Evolutionary conservation across 2,797 vertebrate species (phyloP).

Genomic region (Adelosebastes latens): DNA sequence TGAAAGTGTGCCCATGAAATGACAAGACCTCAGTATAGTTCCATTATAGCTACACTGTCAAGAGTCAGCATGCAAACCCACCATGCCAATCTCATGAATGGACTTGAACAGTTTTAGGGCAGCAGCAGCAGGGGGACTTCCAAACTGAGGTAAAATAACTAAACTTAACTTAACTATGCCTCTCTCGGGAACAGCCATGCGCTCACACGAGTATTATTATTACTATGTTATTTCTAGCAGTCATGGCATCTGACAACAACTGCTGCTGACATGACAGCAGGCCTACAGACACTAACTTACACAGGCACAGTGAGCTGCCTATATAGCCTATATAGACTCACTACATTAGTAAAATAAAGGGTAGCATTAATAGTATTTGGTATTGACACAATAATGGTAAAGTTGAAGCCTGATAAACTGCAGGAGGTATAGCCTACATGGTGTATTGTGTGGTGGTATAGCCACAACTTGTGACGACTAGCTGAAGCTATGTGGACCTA

Average conservation of each 20-base stretch:
- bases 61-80: constrained; percentile 10
- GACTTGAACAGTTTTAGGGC: not conserved
- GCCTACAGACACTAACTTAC: constrained; percentile 16
- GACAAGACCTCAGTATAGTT: not conserved
- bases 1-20: not conserved
- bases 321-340: not conserved
- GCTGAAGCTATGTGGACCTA: constrained; percentile 16
- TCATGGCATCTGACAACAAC: constrained; percentile 68
- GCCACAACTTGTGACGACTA: not conserved
- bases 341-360: not conserved
- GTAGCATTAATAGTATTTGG: not conserved
- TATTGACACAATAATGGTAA: constrained; percentile 18
- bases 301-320: constrained; percentile 19
- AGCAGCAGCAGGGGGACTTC: constrained; percentile 33
- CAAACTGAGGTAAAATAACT: constrained; percentile 52
- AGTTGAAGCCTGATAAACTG: not conserved
- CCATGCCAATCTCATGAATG: constrained; percentile 40
- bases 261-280: constrained; percentile 43
- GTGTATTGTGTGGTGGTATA: not conserved
- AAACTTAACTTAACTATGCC: constrained; percentile 44
- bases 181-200: constrained; percentile 28
- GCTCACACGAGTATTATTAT: constrained; percentile 41
- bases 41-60: constrained; percentile 15
- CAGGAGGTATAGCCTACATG: not conserved
- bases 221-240: constrained; percentile 67